Evolutionary conservation across 2,888 invertebrate genomes (phyloP).

Genomic region (Rhingia rostrata): DNA sequence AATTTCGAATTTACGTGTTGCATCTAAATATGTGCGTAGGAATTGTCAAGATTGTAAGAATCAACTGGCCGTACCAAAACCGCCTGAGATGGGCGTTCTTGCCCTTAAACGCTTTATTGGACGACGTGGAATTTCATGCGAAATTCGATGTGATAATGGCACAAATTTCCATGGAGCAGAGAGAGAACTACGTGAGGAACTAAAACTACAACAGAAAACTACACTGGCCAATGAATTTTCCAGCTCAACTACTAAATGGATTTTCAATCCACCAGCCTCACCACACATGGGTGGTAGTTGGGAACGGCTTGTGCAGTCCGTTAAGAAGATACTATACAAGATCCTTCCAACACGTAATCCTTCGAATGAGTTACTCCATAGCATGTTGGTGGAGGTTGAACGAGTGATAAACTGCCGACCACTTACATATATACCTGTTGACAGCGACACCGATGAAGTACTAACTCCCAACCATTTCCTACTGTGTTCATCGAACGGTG

Average conservation of each 20-base stretch:
- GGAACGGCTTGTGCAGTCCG: neutral
- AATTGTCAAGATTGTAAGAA: constrained; percentile 23
- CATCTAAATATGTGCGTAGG: neutral
- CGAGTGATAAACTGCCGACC: no score
- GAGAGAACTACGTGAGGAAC: no score
- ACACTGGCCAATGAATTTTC: no score
- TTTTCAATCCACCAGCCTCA: neutral
- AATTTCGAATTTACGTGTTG: neutral
- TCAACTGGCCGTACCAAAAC: constrained; percentile 7
- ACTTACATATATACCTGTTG: no score
- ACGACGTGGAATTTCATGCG: no score
- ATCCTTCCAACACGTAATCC: neutral
- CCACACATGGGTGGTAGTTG: neutral
- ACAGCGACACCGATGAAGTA: no score
- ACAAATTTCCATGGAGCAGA: constrained; percentile 19
- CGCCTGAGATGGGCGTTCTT: constrained; percentile 37
- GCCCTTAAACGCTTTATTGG: constrained; percentile 27
- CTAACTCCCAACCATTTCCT: no score
- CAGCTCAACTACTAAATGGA: neutral
- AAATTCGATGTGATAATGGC: constrained; percentile 33
- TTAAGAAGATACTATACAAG: neutral
- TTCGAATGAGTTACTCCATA: neutral
- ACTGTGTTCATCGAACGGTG: no score
- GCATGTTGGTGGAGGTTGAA: neutral
- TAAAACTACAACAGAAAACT: no score